phyloP scores from a whole-genome alignment of 2,888 invertebrate genomes.

The Petrophora chlorosata region DNA sequence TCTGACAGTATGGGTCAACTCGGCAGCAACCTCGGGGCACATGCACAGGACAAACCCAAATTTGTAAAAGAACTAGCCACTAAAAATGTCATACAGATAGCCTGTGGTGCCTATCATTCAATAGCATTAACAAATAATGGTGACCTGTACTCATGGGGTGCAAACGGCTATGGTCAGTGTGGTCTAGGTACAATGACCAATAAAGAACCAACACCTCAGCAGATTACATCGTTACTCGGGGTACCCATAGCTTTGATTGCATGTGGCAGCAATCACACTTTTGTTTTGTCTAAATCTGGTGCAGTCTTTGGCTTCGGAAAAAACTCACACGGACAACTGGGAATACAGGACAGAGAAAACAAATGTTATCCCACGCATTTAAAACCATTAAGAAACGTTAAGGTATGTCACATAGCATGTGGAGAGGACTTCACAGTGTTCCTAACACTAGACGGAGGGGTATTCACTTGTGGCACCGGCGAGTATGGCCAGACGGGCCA shows the following conservation, averaged over 20 bases:
- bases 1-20: slow-evolving; percentile 90
- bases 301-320: slow-evolving; percentile 95
- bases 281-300: slow-evolving; percentile 90
- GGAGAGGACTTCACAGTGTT: slow-evolving; percentile 97
- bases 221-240: slow-evolving; percentile 86
- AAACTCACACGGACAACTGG: slow-evolving; percentile 92
- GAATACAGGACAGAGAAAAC: slow-evolving; percentile 88
- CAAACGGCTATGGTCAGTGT: slow-evolving; percentile 91
- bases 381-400: slow-evolving; percentile 89
- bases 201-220: slow-evolving; percentile 85
- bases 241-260: slow-evolving; percentile 91
- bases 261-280: slow-evolving; percentile 92
- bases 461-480: slow-evolving; percentile 96
- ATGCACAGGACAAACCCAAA: slow-evolving; percentile 86
- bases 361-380: slow-evolving; percentile 90
- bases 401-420: slow-evolving; percentile 91
- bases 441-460: slow-evolving; percentile 96
- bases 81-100: slow-evolving; percentile 92
- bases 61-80: slow-evolving; percentile 90
- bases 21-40: slow-evolving; percentile 84
- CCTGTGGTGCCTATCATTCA: slow-evolving; percentile 93
- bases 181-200: slow-evolving; percentile 87
- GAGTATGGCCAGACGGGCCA: slow-evolving; percentile 97
- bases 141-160: slow-evolving; percentile 94
- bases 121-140: slow-evolving; percentile 94